phyloP scores from a whole-genome alignment of 2,113 vertebrate genomes.

The Narcine bancroftii region DNA sequence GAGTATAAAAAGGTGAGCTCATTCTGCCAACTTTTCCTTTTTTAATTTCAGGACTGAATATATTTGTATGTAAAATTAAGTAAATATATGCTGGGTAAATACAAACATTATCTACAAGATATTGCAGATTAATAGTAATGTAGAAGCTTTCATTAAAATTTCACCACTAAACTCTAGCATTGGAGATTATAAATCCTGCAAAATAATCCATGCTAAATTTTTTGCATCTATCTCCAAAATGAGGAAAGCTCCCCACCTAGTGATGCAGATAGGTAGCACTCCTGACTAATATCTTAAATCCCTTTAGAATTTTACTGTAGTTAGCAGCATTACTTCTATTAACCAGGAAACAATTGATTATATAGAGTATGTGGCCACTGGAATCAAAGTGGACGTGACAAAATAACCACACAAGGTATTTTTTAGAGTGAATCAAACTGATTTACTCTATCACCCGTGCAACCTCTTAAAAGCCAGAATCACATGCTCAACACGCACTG shows the following conservation, averaged over 20 bases:
- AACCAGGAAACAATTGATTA: too few species aligned
- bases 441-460: too few species aligned
- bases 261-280: background rate
- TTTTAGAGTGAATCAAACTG: too few species aligned
- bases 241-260: slow-evolving; percentile 2
- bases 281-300: background rate
- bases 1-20: too few species aligned
- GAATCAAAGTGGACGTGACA: too few species aligned
- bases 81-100: background rate
- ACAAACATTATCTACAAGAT: background rate
- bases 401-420: too few species aligned
- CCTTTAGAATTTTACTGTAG: background rate
- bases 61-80: background rate
- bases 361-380: too few species aligned
- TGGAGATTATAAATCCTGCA: background rate
- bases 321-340: background rate
- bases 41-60: background rate
- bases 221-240: background rate
- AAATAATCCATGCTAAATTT: background rate
- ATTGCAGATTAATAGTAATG: background rate
- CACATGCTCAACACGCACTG: too few species aligned
- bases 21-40: background rate
- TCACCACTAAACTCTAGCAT: background rate
- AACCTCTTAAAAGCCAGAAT: too few species aligned
- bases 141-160: background rate